Evolutionary conservation across 2,888 invertebrate species (phyloP).

Genomic region (Noctua fimbriata): DNA sequence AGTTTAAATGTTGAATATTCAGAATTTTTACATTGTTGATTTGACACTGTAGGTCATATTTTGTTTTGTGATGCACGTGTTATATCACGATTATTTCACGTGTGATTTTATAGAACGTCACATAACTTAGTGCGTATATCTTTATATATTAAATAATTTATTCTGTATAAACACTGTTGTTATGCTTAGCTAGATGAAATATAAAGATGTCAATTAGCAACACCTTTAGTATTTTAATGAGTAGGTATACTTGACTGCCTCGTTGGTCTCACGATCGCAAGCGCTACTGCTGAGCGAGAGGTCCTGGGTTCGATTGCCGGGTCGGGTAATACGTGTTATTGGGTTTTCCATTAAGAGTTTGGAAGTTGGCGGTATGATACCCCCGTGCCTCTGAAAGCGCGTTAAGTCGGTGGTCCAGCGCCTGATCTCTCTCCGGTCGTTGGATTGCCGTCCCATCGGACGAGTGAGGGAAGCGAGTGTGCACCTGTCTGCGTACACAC

Average conservation of each 20-base stretch:
- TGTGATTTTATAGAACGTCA: slow-evolving; percentile 14
- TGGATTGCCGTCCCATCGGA: too few species aligned
- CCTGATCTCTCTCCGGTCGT: too few species aligned
- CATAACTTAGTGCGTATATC: neutral
- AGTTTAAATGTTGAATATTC: slow-evolving; percentile 18
- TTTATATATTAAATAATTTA: neutral
- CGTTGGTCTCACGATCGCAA: too few species aligned
- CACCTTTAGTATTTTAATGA: neutral
- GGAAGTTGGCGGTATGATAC: too few species aligned
- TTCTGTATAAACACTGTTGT: neutral
- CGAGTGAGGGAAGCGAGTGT: too few species aligned
- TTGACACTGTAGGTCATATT: slow-evolving; percentile 18
- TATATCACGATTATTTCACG: slow-evolving; percentile 19
- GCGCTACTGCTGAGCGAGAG: too few species aligned
- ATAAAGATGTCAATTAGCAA: neutral
- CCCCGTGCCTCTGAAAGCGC: too few species aligned
- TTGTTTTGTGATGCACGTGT: neutral
- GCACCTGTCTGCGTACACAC: too few species aligned
- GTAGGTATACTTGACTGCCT: neutral
- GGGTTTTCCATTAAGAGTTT: too few species aligned
- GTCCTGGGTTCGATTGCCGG: too few species aligned
- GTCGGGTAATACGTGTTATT: too few species aligned
- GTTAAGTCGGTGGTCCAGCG: too few species aligned
- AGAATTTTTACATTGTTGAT: neutral
- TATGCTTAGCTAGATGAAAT: neutral